phyloP scores from a whole-genome alignment of 2,113 vertebrate species.

The Numenius arquata region DNA sequence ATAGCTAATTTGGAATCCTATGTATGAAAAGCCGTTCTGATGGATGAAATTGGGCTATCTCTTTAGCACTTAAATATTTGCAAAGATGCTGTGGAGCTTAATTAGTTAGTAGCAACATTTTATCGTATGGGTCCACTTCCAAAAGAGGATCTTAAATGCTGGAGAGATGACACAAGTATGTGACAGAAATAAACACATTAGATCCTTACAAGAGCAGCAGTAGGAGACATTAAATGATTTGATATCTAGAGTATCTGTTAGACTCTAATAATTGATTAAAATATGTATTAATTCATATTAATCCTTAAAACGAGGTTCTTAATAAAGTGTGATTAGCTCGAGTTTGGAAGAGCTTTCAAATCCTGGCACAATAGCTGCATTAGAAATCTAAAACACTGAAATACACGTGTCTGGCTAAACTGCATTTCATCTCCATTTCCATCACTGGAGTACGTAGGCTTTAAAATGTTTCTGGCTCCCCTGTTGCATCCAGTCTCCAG shows the following conservation, averaged over 20 bases:
- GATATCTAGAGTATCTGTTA: not conserved
- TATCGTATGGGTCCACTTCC: not conserved
- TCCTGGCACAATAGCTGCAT: not conserved
- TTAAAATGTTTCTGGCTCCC: not conserved
- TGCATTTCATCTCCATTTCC: not conserved
- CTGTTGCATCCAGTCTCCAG: not conserved
- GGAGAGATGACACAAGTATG: not conserved
- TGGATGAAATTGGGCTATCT: not conserved
- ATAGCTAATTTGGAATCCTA: not conserved
- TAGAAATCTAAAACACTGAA: not conserved
- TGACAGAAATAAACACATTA: not conserved
- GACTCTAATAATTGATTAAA: not conserved
- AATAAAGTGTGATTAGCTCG: not conserved
- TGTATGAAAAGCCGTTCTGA: not conserved
- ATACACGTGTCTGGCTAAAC: not conserved
- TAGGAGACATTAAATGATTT: not conserved
- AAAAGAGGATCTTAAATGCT: not conserved
- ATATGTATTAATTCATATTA: not conserved
- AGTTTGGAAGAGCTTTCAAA: not conserved
- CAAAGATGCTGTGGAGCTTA: not conserved
- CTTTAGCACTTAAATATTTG: conserved; percentile 23
- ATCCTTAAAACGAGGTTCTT: not conserved
- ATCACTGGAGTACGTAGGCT: not conserved
- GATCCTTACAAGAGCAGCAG: not conserved
- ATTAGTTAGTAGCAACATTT: not conserved